These are phyloP conservation scores for Xenopus petersii DNA, from an alignment of 2,797 vertebrate genomes.

Conservation along the genomic window DNA sequence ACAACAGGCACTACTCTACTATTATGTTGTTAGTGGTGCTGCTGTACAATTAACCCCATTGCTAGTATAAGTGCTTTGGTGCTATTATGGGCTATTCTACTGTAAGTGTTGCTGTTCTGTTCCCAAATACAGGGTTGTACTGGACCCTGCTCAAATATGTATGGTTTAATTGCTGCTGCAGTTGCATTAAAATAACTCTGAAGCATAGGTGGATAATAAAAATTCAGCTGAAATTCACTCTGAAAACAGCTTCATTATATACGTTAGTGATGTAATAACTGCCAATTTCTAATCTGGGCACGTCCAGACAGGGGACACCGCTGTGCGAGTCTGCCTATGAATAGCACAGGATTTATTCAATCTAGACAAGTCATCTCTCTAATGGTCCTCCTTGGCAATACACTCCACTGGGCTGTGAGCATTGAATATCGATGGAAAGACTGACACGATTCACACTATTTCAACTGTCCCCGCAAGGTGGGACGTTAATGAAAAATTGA, in stretches of 20 bases:
- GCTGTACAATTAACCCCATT: no score
- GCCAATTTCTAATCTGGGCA: slow-evolving; percentile 6
- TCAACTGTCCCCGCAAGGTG: slow-evolving; percentile 16
- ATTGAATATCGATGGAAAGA: slow-evolving; percentile 36
- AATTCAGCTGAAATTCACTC: no score
- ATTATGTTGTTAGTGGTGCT: no score
- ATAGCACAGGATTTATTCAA: slow-evolving; percentile 39
- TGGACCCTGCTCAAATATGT: no score
- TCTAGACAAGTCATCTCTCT: slow-evolving; percentile 42
- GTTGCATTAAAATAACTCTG: no score
- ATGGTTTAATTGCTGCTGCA: no score
- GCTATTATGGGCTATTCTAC: no score
- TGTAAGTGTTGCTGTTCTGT: no score
- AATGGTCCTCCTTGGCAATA: slow-evolving; percentile 36
- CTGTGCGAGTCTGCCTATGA: slow-evolving; percentile 33
- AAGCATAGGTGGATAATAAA: no score
- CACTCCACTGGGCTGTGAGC: slow-evolving; percentile 14
- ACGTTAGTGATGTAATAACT: background rate
- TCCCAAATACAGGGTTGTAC: no score
- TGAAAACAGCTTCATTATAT: background rate
- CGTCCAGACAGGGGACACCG: slow-evolving; percentile 12
- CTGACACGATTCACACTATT: slow-evolving; percentile 17
- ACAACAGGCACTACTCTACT: no score
- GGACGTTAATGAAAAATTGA: slow-evolving; percentile 23
- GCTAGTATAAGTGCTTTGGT: no score